Conservation (phyloP, 2,888 invertebrate species). For the Ennomos quercinarius region DNA sequence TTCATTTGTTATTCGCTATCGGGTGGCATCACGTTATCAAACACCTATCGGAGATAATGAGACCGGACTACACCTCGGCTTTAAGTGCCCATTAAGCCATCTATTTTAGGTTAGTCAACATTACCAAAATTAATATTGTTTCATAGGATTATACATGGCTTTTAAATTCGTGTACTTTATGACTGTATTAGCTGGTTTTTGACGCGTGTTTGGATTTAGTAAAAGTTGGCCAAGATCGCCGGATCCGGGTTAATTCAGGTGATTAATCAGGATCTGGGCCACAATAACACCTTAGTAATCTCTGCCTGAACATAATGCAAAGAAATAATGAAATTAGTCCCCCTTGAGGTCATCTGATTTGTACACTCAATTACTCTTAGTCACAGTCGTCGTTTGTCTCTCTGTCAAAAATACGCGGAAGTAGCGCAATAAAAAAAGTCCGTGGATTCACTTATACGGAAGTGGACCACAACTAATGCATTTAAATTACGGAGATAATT, state of each 20-base stretch:
- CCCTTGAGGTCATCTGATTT: no score
- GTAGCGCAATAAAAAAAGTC: no score
- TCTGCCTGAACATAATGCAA: no score
- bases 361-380: no score
- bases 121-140: slow-evolving; percentile 20
- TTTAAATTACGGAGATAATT: no score
- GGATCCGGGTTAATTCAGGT: slow-evolving; percentile 15
- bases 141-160: slow-evolving; percentile 15
- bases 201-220: slow-evolving; percentile 24
- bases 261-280: slow-evolving; percentile 17
- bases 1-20: slow-evolving; percentile 14
- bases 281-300: not conserved
- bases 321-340: no score
- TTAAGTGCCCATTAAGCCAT: slow-evolving; percentile 17
- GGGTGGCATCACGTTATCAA: slow-evolving; percentile 12
- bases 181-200: slow-evolving; percentile 10
- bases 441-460: no score
- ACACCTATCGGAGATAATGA: slow-evolving; percentile 19
- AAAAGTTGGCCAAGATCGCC: slow-evolving; percentile 28
- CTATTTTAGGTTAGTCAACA: slow-evolving; percentile 15
- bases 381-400: no score
- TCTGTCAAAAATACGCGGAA: no score
- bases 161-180: slow-evolving; percentile 17
- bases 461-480: no score
- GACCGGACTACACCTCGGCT: slow-evolving; percentile 6